phyloP scores from a whole-genome alignment of 2,797 vertebrate genomes.

The Aratinga solstitialis region DNA sequence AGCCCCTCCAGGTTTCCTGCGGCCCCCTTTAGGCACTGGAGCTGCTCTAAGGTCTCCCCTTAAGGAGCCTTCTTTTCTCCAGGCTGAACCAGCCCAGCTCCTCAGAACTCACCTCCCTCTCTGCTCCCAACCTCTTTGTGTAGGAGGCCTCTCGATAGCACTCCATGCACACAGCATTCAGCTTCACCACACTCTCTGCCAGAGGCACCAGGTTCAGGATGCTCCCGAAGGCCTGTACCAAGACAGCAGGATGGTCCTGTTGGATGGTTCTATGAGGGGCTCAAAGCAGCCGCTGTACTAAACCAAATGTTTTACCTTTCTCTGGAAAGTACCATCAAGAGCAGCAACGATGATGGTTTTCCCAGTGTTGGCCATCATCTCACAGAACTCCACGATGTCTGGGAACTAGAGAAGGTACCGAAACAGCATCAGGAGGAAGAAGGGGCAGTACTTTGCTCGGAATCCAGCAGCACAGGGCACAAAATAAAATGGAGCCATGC shows the following conservation, averaged over 20 bases:
- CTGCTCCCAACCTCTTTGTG: slow-evolving; percentile 91
- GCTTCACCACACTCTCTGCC: slow-evolving; percentile 95
- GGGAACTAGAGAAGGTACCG: slow-evolving; percentile 81
- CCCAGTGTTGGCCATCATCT: slow-evolving; percentile 91
- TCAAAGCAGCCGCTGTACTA: not conserved
- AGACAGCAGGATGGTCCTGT: not conserved
- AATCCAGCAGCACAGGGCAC: not conserved
- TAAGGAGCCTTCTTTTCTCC: not conserved
- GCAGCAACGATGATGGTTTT: slow-evolving; percentile 94
- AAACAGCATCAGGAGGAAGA: not conserved
- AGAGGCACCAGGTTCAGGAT: slow-evolving; percentile 93
- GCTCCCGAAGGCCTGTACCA: slow-evolving; percentile 87
- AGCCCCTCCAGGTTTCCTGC: not conserved
- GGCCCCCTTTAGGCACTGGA: not conserved
- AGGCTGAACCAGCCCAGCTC: not conserved
- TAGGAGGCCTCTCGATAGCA: slow-evolving; percentile 94
- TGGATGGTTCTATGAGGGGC: fast-evolving
- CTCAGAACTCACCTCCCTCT: slow-evolving; percentile 86
- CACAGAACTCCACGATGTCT: slow-evolving; percentile 91
- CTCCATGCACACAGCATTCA: slow-evolving; percentile 95
- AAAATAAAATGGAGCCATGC: not conserved
- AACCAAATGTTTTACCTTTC: slow-evolving; percentile 80
- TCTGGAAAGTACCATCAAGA: slow-evolving; percentile 95
- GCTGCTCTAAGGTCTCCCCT: not conserved
- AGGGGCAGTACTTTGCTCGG: not conserved